Evolutionary conservation across 2,888 invertebrate species (phyloP).

Genomic region (Drosophila eohydei): DNA sequence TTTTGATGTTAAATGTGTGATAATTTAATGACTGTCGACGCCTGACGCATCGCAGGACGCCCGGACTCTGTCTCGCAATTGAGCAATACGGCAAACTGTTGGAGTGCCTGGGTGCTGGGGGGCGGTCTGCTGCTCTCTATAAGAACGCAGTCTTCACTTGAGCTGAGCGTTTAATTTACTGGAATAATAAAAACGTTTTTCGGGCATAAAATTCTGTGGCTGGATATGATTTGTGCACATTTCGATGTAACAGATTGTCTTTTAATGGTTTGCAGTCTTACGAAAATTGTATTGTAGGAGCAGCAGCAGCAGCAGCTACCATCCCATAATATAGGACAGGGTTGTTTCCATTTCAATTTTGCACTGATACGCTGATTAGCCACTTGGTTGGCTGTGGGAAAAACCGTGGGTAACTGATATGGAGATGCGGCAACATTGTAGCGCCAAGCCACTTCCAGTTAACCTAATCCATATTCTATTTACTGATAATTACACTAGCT

Average conservation of each 20-base stretch:
- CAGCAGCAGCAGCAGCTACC: slow-evolving; percentile 1
- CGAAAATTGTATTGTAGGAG: background rate
- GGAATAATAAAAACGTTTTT: slow-evolving; percentile 81
- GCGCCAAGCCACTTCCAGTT: background rate
- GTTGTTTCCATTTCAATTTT: slow-evolving; percentile 20
- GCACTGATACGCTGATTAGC: slow-evolving; percentile 29
- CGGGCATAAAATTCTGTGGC: slow-evolving; percentile 70
- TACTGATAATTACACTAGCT: background rate
- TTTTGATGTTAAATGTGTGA: slow-evolving; percentile 84
- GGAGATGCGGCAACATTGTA: background rate
- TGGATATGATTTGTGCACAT: slow-evolving; percentile 78
- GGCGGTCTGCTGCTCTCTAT: slow-evolving; percentile 1
- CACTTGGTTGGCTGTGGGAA: slow-evolving; percentile 36
- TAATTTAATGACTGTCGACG: slow-evolving; percentile 84
- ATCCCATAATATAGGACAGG: slow-evolving; percentile 12
- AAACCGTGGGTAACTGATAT: background rate
- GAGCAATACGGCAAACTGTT: slow-evolving; percentile 27
- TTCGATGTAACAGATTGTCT: slow-evolving; percentile 79
- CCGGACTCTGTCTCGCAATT: slow-evolving; percentile 39
- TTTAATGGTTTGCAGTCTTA: slow-evolving; percentile 59
- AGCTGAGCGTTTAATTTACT: slow-evolving; percentile 76
- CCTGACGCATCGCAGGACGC: slow-evolving; percentile 62
- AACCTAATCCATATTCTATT: slow-evolving; percentile 11
- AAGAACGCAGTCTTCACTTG: slow-evolving; percentile 56
- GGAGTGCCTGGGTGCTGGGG: background rate